phyloP scores from a whole-genome alignment of 2,888 invertebrate species.

The Rambutsinella grinnellia region DNA sequence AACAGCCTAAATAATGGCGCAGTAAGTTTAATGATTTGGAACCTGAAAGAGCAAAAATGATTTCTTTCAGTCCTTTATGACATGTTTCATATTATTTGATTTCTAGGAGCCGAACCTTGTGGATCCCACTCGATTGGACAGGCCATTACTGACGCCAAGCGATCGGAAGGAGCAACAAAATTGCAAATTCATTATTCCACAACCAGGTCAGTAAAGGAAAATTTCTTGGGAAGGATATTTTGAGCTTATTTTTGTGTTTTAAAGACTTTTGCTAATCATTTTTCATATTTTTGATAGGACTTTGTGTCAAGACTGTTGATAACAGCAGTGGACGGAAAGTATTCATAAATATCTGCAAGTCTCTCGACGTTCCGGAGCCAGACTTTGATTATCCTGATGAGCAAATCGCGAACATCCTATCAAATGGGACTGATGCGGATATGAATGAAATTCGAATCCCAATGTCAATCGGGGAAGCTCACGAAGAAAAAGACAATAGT shows the following conservation, averaged over 20 bases:
- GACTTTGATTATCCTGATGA: slow-evolving; percentile 68
- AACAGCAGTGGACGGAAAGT: slow-evolving; percentile 62
- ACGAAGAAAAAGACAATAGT: slow-evolving; percentile 71
- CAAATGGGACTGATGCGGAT: slow-evolving; percentile 68
- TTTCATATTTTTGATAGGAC: slow-evolving; percentile 56
- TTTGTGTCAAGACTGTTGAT: slow-evolving; percentile 67
- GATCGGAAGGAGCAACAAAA: slow-evolving; percentile 59
- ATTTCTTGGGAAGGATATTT: no score
- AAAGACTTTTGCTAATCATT: no score
- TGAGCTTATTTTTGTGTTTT: background rate
- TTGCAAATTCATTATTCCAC: slow-evolving; percentile 64
- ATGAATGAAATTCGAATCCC: slow-evolving; percentile 70
- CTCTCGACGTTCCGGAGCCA: slow-evolving; percentile 67
- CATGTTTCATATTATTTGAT: background rate
- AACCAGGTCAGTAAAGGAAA: slow-evolving; percentile 45
- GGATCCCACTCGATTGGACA: background rate
- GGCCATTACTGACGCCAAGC: slow-evolving; percentile 58
- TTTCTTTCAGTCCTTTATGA: background rate
- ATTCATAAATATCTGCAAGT: slow-evolving; percentile 70
- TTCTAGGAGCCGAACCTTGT: slow-evolving; percentile 4
- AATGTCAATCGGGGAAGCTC: slow-evolving; percentile 71
- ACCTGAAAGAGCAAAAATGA: background rate
- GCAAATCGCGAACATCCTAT: slow-evolving; percentile 69
- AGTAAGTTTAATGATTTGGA: slow-evolving; percentile 5
- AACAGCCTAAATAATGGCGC: background rate